These are phyloP conservation scores for Stichopus chloronotus DNA, from an alignment of 35 echinoderm and acorn worm species.

Conservation along the genomic window DNA sequence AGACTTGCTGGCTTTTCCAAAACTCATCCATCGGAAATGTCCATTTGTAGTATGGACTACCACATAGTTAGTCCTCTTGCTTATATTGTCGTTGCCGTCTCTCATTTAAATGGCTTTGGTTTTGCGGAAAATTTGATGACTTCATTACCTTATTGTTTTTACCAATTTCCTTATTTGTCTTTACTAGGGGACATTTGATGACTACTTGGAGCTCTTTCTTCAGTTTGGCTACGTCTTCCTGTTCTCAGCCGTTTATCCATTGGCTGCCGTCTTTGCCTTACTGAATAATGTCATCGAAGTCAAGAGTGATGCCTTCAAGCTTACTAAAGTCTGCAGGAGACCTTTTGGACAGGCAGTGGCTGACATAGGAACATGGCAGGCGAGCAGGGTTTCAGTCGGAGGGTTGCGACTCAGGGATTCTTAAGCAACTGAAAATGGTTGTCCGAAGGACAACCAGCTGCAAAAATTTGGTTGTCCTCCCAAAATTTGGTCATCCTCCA, in stretches of 20 bases:
- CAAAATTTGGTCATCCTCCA: too few species aligned
- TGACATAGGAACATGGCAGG: constrained; percentile 97
- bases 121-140: too few species aligned
- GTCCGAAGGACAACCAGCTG: too few species aligned
- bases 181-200: constrained; percentile 97
- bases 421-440: too few species aligned
- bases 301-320: constrained; percentile 93
- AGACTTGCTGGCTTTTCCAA: too few species aligned
- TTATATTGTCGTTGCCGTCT: too few species aligned
- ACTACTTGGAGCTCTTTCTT: constrained; percentile 96
- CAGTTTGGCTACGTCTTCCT: constrained; percentile 99
- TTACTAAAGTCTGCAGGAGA: constrained; percentile 86
- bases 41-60: too few species aligned
- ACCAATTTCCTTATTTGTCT: constrained; percentile 1
- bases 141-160: too few species aligned
- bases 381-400: not conserved
- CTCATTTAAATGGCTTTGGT: too few species aligned
- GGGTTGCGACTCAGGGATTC: not conserved
- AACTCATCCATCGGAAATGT: too few species aligned
- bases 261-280: constrained; percentile 88
- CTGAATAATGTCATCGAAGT: constrained; percentile 97
- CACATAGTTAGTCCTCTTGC: too few species aligned
- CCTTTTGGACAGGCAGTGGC: constrained; percentile 84
- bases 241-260: constrained; percentile 93
- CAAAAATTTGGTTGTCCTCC: too few species aligned